Base-by-base conservation (phyloP, 2,888 invertebrate species). In the Nebria salina region DNA sequence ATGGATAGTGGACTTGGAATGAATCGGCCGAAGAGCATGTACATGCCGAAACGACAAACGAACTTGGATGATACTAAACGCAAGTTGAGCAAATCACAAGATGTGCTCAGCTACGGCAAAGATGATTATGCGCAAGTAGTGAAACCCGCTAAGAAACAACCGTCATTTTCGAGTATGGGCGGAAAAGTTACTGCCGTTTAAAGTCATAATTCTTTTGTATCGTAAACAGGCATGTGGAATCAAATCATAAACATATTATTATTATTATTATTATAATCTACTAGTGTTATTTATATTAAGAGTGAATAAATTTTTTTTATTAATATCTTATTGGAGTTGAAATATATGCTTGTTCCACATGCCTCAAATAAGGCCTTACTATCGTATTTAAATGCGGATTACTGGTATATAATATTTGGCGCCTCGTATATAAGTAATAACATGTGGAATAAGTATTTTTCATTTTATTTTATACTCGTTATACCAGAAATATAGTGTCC, bases 51-150 rank as follows among this genome's bases (percentile, higher is more conserved):
- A n/a, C 26, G 34, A 34, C 41, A 65, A 9, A 64, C 11, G 41
- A 68, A 68, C 15, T 26, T 9, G 13, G 66, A 75, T 65, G 68
- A 76, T 54, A 2, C 72, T 43, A 26, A 81, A 72, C 68, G 25
- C 25, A 74, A 80, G 43, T 75, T 80, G 9, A 80, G 75, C 26
- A 80, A 75, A 75, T 80, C 80, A 5, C 81, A 81, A 43, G 72
- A 77, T 34, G 54, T 65, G 34, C 75, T 85, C 54, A 83, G 82
- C 70, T 86, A 86, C 76, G 84, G 82, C 15, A 83, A 84, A 6
- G 85, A 85, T 79, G 86, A 86, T 82, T 87, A 87, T 72, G 85
- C 86, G 15, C 15, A 75, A 15, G 81, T 82, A 64, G 65, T 54
- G 8, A 83, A 83, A 77, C 64, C 72, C 65, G 79, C 65, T 77